Conservation (phyloP, 2,113 vertebrate genomes). For the Macquaria australasica region DNA sequence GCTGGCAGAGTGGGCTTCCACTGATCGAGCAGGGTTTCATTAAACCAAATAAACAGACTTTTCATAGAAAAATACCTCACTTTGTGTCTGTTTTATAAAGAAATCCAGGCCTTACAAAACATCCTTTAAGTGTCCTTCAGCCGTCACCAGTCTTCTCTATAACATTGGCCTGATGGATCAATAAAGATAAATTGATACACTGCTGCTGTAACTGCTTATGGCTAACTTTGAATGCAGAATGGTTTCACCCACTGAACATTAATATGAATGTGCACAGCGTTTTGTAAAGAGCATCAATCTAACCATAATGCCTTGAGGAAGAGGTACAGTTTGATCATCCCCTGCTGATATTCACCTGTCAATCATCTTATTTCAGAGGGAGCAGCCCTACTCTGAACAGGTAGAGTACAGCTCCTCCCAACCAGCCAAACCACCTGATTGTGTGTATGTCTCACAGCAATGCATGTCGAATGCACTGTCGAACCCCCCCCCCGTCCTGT, state of each 20-base stretch:
- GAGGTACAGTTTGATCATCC: constrained; percentile 55
- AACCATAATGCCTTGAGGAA: constrained; percentile 56
- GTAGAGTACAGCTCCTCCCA: constrained; percentile 84
- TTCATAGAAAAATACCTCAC: neutral
- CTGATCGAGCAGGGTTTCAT: neutral
- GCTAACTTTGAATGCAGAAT: constrained; percentile 55
- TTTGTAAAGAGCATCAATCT: constrained; percentile 39
- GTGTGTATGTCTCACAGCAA: constrained; percentile 72
- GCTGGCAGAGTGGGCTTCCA: neutral
- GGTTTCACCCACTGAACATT: constrained; percentile 31
- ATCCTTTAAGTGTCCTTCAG: neutral
- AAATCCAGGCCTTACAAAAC: constrained; percentile 30
- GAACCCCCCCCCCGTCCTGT: too few relatives aligned
- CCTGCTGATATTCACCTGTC: constrained; percentile 81
- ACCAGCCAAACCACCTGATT: constrained; percentile 56
- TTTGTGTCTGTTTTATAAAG: constrained; percentile 1
- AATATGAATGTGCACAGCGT: constrained; percentile 47
- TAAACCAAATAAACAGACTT: neutral
- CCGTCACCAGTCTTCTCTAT: neutral
- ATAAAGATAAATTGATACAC: neutral
- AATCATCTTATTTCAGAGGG: constrained; percentile 88
- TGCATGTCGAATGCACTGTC: constrained; percentile 81
- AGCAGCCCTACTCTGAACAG: constrained; percentile 86
- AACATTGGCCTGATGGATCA: constrained; percentile 20
- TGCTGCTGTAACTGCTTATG: constrained; percentile 34